A percentile compares a stretch with the other conserved stretches of the same genome.
Conservation (phyloP, 2,888 invertebrate species). For the Tridacna crocea region DNA sequence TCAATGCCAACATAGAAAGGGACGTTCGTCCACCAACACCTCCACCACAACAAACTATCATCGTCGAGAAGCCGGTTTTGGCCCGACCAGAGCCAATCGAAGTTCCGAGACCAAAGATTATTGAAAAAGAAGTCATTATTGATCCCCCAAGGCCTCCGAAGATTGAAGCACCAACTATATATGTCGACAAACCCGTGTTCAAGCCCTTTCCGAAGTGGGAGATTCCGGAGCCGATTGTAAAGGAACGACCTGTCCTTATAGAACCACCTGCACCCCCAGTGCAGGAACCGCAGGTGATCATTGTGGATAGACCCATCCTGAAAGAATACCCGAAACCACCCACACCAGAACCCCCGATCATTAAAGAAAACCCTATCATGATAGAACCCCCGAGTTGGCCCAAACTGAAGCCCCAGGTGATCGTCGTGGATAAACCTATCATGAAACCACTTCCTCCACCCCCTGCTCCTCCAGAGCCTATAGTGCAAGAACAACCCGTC, state of each 20-base stretch:
- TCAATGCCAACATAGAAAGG: slow-evolving; percentile 36
- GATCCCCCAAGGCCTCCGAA: slow-evolving; percentile 45
- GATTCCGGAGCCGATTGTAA: slow-evolving; percentile 39
- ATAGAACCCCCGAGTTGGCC: slow-evolving; percentile 49
- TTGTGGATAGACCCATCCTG: slow-evolving; percentile 50
- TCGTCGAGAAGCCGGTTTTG: slow-evolving; percentile 54
- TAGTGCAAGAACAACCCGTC: slow-evolving; percentile 33
- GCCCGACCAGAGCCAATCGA: slow-evolving; percentile 7
- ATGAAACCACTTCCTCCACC: slow-evolving; percentile 23
- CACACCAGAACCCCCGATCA: slow-evolving; percentile 39
- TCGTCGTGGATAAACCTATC: slow-evolving; percentile 49
- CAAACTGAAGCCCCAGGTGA: slow-evolving; percentile 37
- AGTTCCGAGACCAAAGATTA: slow-evolving; percentile 47
- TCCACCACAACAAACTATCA: slow-evolving; percentile 51
- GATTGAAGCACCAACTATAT: slow-evolving; percentile 46
- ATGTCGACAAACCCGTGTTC: slow-evolving; percentile 54
- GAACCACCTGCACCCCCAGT: slow-evolving; percentile 42
- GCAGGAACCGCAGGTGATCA: slow-evolving; percentile 43
- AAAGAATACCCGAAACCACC: slow-evolving; percentile 40
- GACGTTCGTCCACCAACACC: slow-evolving; percentile 33
- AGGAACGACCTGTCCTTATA: slow-evolving; percentile 40
- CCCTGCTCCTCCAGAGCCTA: slow-evolving; percentile 45
- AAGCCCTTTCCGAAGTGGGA: slow-evolving; percentile 42
- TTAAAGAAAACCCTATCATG: slow-evolving; percentile 33
- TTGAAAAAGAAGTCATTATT: slow-evolving; percentile 48